Conservation (phyloP, 1,140 invertebrate genomes). For the Heliconius nattereri region DNA sequence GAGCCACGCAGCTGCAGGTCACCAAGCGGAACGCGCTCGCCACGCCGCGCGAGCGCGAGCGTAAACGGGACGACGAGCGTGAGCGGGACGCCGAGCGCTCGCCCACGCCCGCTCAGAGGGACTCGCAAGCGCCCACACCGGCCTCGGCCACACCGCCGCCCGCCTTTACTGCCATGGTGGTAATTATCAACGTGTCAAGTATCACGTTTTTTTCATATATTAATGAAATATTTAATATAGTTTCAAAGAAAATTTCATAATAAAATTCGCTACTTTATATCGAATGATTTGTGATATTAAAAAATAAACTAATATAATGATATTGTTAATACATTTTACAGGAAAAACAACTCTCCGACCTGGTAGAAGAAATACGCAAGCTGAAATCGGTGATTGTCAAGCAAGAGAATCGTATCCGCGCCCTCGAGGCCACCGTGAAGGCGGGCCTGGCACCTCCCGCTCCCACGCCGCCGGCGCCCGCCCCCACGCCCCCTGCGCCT, state of each 20-base stretch:
- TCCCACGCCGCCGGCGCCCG: constrained; percentile 24
- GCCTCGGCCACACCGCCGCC: constrained; percentile 42
- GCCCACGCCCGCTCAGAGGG: constrained; percentile 39
- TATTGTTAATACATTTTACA: constrained; percentile 21
- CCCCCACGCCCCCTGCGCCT: constrained; percentile 29
- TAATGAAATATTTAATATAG: background rate
- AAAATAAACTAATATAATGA: no score
- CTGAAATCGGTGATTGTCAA: constrained; percentile 96
- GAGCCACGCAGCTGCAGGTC: constrained; percentile 82
- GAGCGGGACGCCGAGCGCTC: constrained; percentile 36
- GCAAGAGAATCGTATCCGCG: constrained; percentile 91
- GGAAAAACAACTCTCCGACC: constrained; percentile 76
- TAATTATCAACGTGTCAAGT: constrained; percentile 44
- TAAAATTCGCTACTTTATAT: no score
- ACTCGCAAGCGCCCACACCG: constrained; percentile 46
- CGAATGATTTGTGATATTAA: no score
- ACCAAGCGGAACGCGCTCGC: constrained; percentile 86
- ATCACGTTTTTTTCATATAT: no score
- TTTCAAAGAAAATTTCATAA: no score
- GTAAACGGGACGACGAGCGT: constrained; percentile 41
- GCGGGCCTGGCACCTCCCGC: constrained; percentile 38
- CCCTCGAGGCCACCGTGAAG: constrained; percentile 79
- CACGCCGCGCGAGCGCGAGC: constrained; percentile 45
- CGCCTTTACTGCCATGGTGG: constrained; percentile 49
- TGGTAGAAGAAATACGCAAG: constrained; percentile 90